Evolutionary conservation across 2,797 vertebrate species (phyloP), one percentile per base, ranked within the genome.

Genomic region (Hydrocynus forskahlii): DNA sequence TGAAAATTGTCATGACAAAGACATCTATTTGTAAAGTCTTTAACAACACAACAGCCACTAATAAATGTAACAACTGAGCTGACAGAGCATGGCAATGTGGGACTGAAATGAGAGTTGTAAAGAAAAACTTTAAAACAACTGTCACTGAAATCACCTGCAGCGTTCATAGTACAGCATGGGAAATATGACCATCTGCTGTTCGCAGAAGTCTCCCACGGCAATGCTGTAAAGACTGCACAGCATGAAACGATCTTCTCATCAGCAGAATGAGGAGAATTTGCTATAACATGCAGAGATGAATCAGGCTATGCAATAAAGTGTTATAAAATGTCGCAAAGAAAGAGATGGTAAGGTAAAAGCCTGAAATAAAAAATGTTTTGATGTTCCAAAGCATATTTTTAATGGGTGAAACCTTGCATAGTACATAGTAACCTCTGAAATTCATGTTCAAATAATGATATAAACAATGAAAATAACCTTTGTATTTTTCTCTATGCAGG

Each of bases 101-200:
- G 4, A 62, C 5, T 45, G 21, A 63, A 38, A 57, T 57, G 7
- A 73, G 7, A 73, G 9, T 29, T 38, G 29, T 73, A 29, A 19
- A 50, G 43, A 17, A 48, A 25, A 48, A 60, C 14, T 64, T 4
- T 64, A 64, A 64, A 35, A n/a, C 64, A 9, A 50, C 23, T 50
- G n/a, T 12, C 21, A 50, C 8, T 75, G 21, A 48, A 23, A 75
- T n/a, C 21, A 45, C 13, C 38, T 62, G 3, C 17, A 45, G 6
- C 9, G 19, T 13, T 9, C 17, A n/a, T 19, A 67, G 38, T 45
- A 43, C 40, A 45, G 38, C 38, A 67, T 21, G 9, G 7, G n/a
- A 43, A 67, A 38, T 43, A 45, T 43, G 64, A 67, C 64, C 64
- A 43, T 67, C 64, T 43, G 64, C 40, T 43, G 35, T 40, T 38